Conservation (phyloP, 2,888 invertebrate species). For the Cheilosia grossa region DNA sequence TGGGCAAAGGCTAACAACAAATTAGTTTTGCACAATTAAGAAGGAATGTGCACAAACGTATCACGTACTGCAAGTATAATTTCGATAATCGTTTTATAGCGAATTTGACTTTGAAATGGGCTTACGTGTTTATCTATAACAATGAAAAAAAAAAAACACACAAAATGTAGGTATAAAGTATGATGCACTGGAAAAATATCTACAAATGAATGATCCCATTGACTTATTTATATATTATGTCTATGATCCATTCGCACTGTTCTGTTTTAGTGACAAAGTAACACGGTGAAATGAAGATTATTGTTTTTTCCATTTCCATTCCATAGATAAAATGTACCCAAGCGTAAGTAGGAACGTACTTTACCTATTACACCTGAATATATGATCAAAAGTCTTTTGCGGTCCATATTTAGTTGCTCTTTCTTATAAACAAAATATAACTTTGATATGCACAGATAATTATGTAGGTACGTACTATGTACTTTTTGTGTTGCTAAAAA, state of each 20-base stretch:
- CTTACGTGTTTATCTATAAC: too few species aligned
- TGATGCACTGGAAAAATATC: too few species aligned
- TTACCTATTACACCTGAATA: conserved; percentile 44
- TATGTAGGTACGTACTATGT: not conserved
- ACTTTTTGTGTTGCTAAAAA: not conserved
- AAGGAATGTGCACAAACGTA: too few species aligned
- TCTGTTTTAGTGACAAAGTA: not conserved
- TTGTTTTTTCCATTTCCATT: not conserved
- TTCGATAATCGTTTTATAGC: too few species aligned
- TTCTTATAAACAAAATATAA: conserved; percentile 1
- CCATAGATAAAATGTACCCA: not conserved
- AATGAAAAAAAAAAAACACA: too few species aligned
- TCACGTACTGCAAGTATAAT: too few species aligned
- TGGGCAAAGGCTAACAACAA: too few species aligned
- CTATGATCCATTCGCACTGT: too few species aligned
- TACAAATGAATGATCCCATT: not conserved
- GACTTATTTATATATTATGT: too few species aligned
- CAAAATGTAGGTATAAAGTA: too few species aligned
- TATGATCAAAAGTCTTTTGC: conserved; percentile 23
- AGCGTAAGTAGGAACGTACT: not conserved
- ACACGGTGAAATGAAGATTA: conserved; percentile 1
- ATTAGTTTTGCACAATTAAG: too few species aligned
- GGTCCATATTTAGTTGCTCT: conserved; percentile 27
- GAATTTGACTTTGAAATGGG: too few species aligned
- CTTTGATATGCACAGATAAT: not conserved